A percentile compares a stretch with the other conserved stretches of the same genome.
Conservation (phyloP, 2,797 vertebrate genomes). For the Urosaurus nigricauda region DNA sequence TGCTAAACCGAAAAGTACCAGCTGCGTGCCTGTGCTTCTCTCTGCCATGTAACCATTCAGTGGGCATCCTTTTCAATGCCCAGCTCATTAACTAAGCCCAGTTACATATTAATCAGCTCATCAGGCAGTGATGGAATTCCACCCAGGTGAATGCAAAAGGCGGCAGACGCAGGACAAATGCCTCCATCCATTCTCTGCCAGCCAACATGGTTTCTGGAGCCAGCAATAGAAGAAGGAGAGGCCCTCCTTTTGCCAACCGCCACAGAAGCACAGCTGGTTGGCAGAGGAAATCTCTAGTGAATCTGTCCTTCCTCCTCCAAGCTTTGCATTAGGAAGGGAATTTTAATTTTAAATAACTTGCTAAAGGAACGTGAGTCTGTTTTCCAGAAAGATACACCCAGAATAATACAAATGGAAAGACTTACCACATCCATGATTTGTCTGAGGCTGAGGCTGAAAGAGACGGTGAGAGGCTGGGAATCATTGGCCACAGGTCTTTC, state of each 20-base stretch:
- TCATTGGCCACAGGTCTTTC: constrained; percentile 95
- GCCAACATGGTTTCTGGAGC: background rate
- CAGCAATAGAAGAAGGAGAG: background rate
- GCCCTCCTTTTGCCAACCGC: background rate
- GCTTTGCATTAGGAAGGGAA: background rate
- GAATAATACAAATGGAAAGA: constrained; percentile 14
- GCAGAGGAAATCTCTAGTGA: background rate
- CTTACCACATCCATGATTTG: constrained; percentile 99
- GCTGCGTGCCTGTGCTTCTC: background rate
- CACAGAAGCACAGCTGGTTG: background rate
- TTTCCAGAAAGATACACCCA: too few species aligned
- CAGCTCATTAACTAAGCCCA: too few species aligned
- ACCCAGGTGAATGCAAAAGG: background rate
- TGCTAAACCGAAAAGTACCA: too few species aligned
- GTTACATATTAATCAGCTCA: background rate
- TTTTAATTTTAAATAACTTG: too few species aligned
- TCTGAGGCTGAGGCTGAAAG: constrained; percentile 91
- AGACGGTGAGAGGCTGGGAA: constrained; percentile 91
- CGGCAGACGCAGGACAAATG: background rate
- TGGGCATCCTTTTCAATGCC: too few species aligned
- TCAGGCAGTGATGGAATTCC: background rate
- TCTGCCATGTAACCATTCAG: background rate
- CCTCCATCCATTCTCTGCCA: background rate
- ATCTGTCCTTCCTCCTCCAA: background rate
- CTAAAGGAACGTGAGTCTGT: background rate